phyloP scores from a whole-genome alignment of 2,797 vertebrate genomes.

The Distichodus sexfasciatus region DNA sequence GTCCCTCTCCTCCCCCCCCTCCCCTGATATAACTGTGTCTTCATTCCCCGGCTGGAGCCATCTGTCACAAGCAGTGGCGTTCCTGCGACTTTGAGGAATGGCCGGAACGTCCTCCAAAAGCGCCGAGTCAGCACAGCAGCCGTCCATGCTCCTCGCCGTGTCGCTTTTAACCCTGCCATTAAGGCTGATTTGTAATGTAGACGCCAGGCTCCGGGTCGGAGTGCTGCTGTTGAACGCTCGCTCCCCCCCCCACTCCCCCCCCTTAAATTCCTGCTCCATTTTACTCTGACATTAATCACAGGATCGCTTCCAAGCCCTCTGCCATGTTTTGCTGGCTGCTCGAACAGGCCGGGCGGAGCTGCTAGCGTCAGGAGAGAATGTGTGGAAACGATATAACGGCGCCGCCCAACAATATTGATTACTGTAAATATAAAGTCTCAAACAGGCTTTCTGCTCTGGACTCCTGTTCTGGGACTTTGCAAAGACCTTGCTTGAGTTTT shows the following conservation, averaged over 20 bases:
- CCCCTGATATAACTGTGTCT: conserved; percentile 25
- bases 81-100: conserved; percentile 54
- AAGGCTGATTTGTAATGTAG: conserved; percentile 50
- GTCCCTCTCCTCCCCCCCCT: conserved; percentile 2
- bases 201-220: conserved; percentile 42
- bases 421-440: too few relatives aligned
- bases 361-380: too few relatives aligned
- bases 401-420: too few relatives aligned
- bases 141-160: conserved; percentile 36
- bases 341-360: too few relatives aligned
- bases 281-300: conserved; percentile 36
- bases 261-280: conserved; percentile 31
- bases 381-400: too few relatives aligned
- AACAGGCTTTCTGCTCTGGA: too few relatives aligned
- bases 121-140: conserved; percentile 67
- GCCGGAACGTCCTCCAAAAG: conserved; percentile 67
- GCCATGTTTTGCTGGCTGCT: conserved; percentile 42
- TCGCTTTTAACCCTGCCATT: conserved; percentile 55
- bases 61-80: conserved; percentile 18
- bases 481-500: too few relatives aligned
- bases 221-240: conserved; percentile 46
- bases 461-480: too few relatives aligned
- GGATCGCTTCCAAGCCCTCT: conserved; percentile 26
- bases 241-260: conserved; percentile 30
- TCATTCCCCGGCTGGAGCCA: conserved; percentile 1